Evolutionary conservation across 2,888 invertebrate species (phyloP).

Genomic region (Trachelus stipa): DNA sequence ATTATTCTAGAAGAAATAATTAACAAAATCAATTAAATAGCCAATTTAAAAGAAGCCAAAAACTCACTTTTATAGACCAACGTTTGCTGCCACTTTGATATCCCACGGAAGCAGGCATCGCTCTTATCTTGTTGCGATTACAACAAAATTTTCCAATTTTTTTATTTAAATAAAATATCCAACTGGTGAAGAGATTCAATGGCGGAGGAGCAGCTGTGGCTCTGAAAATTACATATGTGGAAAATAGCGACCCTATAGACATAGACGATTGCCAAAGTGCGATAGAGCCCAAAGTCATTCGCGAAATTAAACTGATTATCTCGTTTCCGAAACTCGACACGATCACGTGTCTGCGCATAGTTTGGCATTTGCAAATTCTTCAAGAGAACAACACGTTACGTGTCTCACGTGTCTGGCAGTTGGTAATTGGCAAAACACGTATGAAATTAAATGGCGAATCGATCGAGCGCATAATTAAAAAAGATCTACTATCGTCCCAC

Average conservation of each 20-base stretch:
- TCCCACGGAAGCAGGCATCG: conserved; percentile 42
- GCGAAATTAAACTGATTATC: background rate
- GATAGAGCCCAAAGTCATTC: background rate
- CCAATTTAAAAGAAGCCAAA: background rate
- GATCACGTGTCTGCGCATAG: background rate
- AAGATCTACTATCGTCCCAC: no score
- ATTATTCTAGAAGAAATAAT: conserved; percentile 50
- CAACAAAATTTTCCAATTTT: background rate
- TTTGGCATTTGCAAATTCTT: background rate
- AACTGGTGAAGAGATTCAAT: conserved; percentile 75
- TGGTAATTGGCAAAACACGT: background rate
- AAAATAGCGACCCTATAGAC: background rate
- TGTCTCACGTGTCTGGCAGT: background rate
- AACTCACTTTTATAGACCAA: conserved; percentile 35
- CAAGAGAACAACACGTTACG: background rate
- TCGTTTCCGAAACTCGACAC: background rate
- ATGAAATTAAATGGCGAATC: background rate
- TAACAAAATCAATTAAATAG: background rate
- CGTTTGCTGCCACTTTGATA: conserved; percentile 26
- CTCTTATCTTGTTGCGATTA: conserved; percentile 24
- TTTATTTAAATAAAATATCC: conserved; percentile 67
- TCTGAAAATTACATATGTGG: conserved; percentile 41
- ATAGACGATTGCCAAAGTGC: background rate
- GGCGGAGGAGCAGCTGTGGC: conserved; percentile 79
- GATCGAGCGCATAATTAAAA: background rate